phyloP scores from a whole-genome alignment of 1,140 invertebrate species.

The Macrocentrus cingulum region DNA sequence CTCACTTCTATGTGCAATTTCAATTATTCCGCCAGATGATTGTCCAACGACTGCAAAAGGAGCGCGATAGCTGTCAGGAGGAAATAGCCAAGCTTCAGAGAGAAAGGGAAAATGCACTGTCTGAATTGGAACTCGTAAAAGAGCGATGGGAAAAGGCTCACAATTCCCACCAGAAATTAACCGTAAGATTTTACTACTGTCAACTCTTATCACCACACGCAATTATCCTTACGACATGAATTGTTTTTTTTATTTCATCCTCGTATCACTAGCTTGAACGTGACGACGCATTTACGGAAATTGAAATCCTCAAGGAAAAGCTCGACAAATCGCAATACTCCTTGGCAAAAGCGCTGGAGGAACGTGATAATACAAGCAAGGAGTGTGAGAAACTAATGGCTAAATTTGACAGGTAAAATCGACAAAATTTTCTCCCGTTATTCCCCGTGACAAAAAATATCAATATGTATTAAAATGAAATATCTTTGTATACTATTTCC shows the following conservation, averaged over 20 bases:
- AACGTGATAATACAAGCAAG: slow-evolving; percentile 83
- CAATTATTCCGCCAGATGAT: slow-evolving; percentile 60
- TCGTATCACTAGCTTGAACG: slow-evolving; percentile 69
- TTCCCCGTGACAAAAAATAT: too few species aligned
- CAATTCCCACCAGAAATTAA: slow-evolving; percentile 78
- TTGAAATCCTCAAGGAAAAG: slow-evolving; percentile 86
- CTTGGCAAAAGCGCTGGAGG: slow-evolving; percentile 80
- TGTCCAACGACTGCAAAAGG: slow-evolving; percentile 81
- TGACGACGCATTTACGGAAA: slow-evolving; percentile 81
- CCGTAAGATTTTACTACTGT: slow-evolving; percentile 58
- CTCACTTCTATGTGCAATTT: too few species aligned
- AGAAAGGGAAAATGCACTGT: slow-evolving; percentile 79
- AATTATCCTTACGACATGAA: slow-evolving; percentile 17
- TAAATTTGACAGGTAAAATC: slow-evolving; percentile 83
- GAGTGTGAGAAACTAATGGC: slow-evolving; percentile 91
- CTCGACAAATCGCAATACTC: slow-evolving; percentile 81
- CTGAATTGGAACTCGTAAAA: slow-evolving; percentile 82
- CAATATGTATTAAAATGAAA: too few species aligned
- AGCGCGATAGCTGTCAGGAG: slow-evolving; percentile 77
- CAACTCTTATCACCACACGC: slow-evolving; percentile 14
- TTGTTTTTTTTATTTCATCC: too few species aligned
- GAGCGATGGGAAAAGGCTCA: slow-evolving; percentile 88
- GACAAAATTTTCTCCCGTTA: slow-evolving; percentile 5
- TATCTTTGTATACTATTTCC: too few species aligned
- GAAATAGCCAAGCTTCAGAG: slow-evolving; percentile 82